Percentiles rank a stretch among this genome's conserved stretches.
These are phyloP conservation scores for Mola mola DNA, from an alignment of 2,113 vertebrate genomes.

Conservation along the genomic window DNA sequence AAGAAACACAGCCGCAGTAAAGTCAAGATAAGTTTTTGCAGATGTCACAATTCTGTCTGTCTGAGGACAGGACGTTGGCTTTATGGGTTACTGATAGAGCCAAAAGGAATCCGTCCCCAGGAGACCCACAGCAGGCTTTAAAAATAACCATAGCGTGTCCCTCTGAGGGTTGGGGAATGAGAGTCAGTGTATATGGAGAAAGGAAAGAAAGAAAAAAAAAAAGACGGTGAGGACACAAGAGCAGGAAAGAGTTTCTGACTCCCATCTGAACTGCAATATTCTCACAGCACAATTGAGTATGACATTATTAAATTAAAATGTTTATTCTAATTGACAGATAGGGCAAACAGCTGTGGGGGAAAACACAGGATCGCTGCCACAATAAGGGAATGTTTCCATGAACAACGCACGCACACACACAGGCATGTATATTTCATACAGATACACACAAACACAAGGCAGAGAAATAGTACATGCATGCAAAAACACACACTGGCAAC, in stretches of 20 bases:
- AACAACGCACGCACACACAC: neutral
- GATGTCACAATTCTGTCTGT: slow-evolving; percentile 11
- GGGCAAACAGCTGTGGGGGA: slow-evolving; percentile 41
- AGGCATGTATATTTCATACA: neutral
- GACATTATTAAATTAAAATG: slow-evolving; percentile 61
- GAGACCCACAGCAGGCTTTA: slow-evolving; percentile 52
- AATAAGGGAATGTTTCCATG: slow-evolving; percentile 6
- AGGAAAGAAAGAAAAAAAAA: slow-evolving; percentile 4
- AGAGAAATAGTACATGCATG: neutral
- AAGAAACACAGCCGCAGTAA: slow-evolving; percentile 4
- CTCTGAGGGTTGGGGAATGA: slow-evolving; percentile 62
- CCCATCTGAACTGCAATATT: slow-evolving; percentile 45
- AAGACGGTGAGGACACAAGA: slow-evolving; percentile 2
- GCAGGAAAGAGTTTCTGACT: slow-evolving; percentile 20
- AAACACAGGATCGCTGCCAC: slow-evolving; percentile 17
- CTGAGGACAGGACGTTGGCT: neutral
- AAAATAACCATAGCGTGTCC: slow-evolving; percentile 61
- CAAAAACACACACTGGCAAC: slow-evolving; percentile 9
- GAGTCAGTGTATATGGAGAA: slow-evolving; percentile 44
- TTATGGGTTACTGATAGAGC: slow-evolving; percentile 43
- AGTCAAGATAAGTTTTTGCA: neutral
- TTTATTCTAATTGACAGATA: slow-evolving; percentile 32
- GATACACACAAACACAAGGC: neutral
- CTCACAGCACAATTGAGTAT: slow-evolving; percentile 34
- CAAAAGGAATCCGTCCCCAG: slow-evolving; percentile 42